Base-by-base conservation (phyloP, 2,113 vertebrate species). In the Pangasianodon gigas region DNA sequence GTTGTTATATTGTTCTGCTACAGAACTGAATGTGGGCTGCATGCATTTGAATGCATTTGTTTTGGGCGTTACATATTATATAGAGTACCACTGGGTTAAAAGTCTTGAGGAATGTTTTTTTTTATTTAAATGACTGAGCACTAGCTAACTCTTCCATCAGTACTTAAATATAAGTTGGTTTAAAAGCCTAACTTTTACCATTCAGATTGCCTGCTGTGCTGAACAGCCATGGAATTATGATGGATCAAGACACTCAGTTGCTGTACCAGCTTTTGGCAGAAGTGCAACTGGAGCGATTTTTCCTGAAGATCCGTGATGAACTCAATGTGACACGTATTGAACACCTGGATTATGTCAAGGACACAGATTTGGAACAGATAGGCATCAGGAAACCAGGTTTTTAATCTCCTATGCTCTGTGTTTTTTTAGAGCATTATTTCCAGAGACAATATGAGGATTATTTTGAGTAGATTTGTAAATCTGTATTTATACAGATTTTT, bases 301-400 rank as follows among this genome's bases (percentile, higher is more conserved):
- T 97, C 94, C 60, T 93, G 60, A 94, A 95, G 13, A 92, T 98
- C 83, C 95, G 97, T 5, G 96, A 98, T 71, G 95, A 97, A 56
- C 97, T 98, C 69, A 97, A 98, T 46, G 97, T 98, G 60, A 97
- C 96, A 2, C 97, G 96, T 7, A 91, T 95, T 0, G 96, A 97
- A 75, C 97, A 98, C 92, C 97, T 98, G 0, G 58, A 95, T 89
- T 98, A 96, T 18, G 97, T 98, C 26, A 97, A 96, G 91, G 96
- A 97, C 2, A 52, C 92, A 0, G 97, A 98, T 87, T 94, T 98
- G 54, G 97, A 98, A 56, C 92, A 96, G 54, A 96, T 97, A 19
- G 97, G 97, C 82, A 97, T 98, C 95, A 97, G 97, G 69, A 96
- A 96, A 91, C 97, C 97, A 32, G 97, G 97, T 98, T 85, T 95